Base-by-base conservation (phyloP, 2,888 invertebrate species). In the Eupelmus urozonus region DNA sequence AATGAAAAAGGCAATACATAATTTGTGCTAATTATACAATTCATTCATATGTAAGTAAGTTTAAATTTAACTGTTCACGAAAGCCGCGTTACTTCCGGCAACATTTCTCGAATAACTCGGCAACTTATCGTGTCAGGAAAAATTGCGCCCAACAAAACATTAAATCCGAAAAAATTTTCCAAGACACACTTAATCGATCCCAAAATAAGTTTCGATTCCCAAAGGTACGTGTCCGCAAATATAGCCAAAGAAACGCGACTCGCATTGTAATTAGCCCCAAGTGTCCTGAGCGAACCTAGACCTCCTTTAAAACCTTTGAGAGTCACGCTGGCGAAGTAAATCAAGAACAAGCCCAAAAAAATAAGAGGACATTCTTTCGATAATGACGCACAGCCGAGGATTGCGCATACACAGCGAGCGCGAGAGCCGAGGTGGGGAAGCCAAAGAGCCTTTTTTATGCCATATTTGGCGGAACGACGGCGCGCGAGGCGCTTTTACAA, bases 311-410 rank as follows among this genome's bases (percentile, higher is more conserved):
- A 5, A 34, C 9, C 9, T 45, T 45, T 45, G 13, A 45, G 13
- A 13, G 13, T 7, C 45, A 4, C 13, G 45, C 16, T n/a, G n/a
- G 16, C 16, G 45, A 45, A 45, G 34, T n/a, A 29, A 29, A 51
- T 34, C 9, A 29, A 49, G 29, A 51, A 29, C n/a, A 51, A 69
- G 42, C 16, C 5, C 13, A 42, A 69, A 27, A 27, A 23, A 76
- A 63, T 2, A 63, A 65, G 65, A 76, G 59, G 69, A 76, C 67
- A 79, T 57, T 72, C 74, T 66, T 60, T 65, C 45, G 78, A 51
- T 70, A 70, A 62, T 78, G 78, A 73, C 71, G 76, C 76, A 76
- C 63, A 16, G n/a, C n/a, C 40, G 29, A 16, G 42, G 51, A 71
- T 62, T 55, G 63, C 65, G 53, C 45, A 59, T 53, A 34, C 18